A percentile compares a stretch with the other conserved stretches of the same genome.
Evolutionary conservation across 64 coral and sea anemone species (phyloP).

Genomic region (Acropora yongei): DNA sequence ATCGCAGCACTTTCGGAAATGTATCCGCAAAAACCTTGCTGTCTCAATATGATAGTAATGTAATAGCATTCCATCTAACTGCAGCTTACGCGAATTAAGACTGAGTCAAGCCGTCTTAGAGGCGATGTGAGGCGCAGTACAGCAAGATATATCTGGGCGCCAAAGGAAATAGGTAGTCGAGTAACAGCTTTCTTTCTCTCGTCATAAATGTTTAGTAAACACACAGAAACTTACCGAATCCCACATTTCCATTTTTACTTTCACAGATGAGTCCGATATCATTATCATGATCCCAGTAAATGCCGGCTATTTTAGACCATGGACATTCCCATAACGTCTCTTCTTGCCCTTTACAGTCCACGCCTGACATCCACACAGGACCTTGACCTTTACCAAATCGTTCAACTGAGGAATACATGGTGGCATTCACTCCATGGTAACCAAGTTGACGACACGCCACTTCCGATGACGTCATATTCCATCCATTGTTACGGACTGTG

Average conservation of each 20-base stretch:
- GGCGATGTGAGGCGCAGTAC: too few relatives aligned
- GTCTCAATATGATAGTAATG: too few relatives aligned
- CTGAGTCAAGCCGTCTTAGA: too few relatives aligned
- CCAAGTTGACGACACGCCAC: constrained; percentile 66
- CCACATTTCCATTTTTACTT: neutral
- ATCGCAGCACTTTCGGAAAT: too few relatives aligned
- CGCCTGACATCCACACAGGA: constrained; percentile 65
- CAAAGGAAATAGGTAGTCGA: too few relatives aligned
- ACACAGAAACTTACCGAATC: constrained; percentile 20
- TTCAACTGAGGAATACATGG: constrained; percentile 19
- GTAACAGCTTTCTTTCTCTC: too few relatives aligned
- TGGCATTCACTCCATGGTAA: neutral
- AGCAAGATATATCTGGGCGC: too few relatives aligned
- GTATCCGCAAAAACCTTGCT: too few relatives aligned
- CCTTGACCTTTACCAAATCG: constrained; percentile 55
- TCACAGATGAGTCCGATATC: constrained; percentile 47
- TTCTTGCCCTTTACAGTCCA: constrained; percentile 51
- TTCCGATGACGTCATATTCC: constrained; percentile 1
- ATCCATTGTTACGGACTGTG: constrained; percentile 40
- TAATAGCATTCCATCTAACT: too few relatives aligned
- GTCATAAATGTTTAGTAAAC: too few relatives aligned
- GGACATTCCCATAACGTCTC: constrained; percentile 27
- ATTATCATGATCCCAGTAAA: constrained; percentile 40
- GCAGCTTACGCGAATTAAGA: too few relatives aligned
- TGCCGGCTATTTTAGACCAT: constrained; percentile 32